Percentiles rank a stretch among this genome's conserved stretches.
Conservation (phyloP, 1,140 invertebrate genomes). For the Melipona quadrifasciata region DNA sequence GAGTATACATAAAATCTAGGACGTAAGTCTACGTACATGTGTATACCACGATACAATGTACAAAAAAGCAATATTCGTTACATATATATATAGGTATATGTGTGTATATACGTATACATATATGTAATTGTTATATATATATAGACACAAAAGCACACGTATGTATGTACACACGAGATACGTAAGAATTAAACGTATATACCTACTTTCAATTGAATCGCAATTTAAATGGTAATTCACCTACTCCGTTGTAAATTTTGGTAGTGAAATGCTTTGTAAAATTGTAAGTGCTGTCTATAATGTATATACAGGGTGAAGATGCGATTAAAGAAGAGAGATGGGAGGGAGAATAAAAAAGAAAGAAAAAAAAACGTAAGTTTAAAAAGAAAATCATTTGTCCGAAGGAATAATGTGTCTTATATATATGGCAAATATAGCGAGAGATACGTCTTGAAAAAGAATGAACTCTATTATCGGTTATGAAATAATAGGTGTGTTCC, state of each 20-base stretch:
- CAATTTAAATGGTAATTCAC: slow-evolving; percentile 50
- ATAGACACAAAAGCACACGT: background rate
- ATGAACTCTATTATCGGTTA: slow-evolving; percentile 42
- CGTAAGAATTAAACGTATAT: slow-evolving; percentile 39
- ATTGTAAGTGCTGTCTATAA: slow-evolving; percentile 56
- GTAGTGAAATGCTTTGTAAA: slow-evolving; percentile 60
- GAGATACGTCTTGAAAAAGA: slow-evolving; percentile 46
- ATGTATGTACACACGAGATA: slow-evolving; percentile 32
- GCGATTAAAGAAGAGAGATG: background rate
- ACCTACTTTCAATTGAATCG: slow-evolving; percentile 51
- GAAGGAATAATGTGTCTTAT: slow-evolving; percentile 70
- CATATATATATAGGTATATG: slow-evolving; percentile 20
- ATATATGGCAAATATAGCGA: slow-evolving; percentile 58
- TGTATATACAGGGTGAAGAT: slow-evolving; percentile 53
- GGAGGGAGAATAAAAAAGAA: background rate
- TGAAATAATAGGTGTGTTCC: slow-evolving; percentile 64
- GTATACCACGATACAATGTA: slow-evolving; percentile 66
- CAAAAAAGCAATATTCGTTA: slow-evolving; percentile 68
- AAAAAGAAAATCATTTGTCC: slow-evolving; percentile 56
- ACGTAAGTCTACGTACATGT: slow-evolving; percentile 53
- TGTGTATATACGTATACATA: slow-evolving; percentile 26
- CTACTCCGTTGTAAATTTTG: slow-evolving; percentile 60
- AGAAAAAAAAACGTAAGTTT: slow-evolving; percentile 35
- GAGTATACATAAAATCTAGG: slow-evolving; percentile 1
- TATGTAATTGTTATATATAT: slow-evolving; percentile 40